Conservation (phyloP, 2,113 vertebrate genomes). For the Ammodytes marinus region DNA sequence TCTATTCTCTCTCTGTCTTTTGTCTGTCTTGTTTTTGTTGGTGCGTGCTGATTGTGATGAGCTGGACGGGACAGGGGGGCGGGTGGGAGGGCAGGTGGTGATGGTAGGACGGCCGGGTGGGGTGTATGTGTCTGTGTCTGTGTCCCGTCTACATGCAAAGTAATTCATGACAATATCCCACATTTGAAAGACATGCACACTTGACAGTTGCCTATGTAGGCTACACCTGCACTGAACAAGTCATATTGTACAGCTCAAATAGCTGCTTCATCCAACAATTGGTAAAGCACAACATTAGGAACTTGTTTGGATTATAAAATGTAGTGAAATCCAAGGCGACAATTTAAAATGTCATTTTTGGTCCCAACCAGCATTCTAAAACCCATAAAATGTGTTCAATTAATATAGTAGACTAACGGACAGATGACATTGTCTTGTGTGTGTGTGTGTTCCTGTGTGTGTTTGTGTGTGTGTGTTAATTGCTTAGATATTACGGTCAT, state of each 20-base stretch:
- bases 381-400: too few relatives aligned
- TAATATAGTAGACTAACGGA: neutral
- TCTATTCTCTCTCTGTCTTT: conserved; percentile 59
- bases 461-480: conserved; percentile 67
- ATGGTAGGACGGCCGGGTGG: conserved; percentile 6
- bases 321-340: too few relatives aligned
- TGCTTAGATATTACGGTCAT: conserved; percentile 86
- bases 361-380: too few relatives aligned
- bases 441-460: neutral
- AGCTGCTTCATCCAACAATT: neutral
- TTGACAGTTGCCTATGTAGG: neutral
- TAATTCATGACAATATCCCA: neutral
- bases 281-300: neutral
- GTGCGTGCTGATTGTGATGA: conserved; percentile 72
- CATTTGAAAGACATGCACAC: neutral
- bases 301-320: neutral
- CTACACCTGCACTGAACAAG: neutral
- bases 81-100: conserved; percentile 30
- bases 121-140: neutral
- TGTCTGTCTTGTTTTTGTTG: conserved; percentile 48
- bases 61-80: conserved; percentile 23
- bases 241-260: neutral
- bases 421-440: conserved; percentile 24
- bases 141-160: neutral
- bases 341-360: too few relatives aligned